Base-by-base conservation (phyloP, 2,888 invertebrate genomes). In the Subacronicta megacephala region DNA sequence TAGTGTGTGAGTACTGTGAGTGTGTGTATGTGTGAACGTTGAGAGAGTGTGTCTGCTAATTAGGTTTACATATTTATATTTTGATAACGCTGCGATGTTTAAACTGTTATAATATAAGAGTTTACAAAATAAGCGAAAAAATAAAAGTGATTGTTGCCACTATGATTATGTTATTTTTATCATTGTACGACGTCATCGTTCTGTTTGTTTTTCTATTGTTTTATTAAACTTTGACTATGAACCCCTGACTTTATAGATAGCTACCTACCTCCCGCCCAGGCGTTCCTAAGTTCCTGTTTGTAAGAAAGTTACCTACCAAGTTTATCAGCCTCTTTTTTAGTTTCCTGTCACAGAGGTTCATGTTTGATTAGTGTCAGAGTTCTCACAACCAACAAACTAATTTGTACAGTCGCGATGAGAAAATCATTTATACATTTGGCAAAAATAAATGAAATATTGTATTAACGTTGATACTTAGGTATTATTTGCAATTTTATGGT, bases 11-110 rank as follows among this genome's bases (percentile, higher is more conserved):
- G 51, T n/a, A n/a, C n/a, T n/a, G n/a, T 37, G 43, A 4, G 13
- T 50, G 63, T 55, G 45, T 3, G 31, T 33, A 44, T 58, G 16
- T 23, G 49, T 58, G 53, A 53, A 45, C 37, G 26, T 42, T 26
- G 65, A 17, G 49, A 50, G 42, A 35, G 52, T 38, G 51, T 59
- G 53, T 51, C 63, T 42, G 68, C 45, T 73, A 72, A 68, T 67
- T 76, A 72, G 64, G 72, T 70, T 69, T 69, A 72, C 70, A 69
- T 80, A 81, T 83, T 82, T 82, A 81, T 82, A 80, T 75, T 77
- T 74, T 74, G 81, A 81, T 82, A 79, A 76, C 62, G 69, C 58
- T 77, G 72, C 62, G 69, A 56, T 77, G 72, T 71, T 77, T 74
- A 65, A 72, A 71, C 70, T 75, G 68, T 74, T 67, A 69, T 68